Evolutionary conservation across 2,797 vertebrate species (phyloP).

Genomic region (Mormyrus proboscirostris): DNA sequence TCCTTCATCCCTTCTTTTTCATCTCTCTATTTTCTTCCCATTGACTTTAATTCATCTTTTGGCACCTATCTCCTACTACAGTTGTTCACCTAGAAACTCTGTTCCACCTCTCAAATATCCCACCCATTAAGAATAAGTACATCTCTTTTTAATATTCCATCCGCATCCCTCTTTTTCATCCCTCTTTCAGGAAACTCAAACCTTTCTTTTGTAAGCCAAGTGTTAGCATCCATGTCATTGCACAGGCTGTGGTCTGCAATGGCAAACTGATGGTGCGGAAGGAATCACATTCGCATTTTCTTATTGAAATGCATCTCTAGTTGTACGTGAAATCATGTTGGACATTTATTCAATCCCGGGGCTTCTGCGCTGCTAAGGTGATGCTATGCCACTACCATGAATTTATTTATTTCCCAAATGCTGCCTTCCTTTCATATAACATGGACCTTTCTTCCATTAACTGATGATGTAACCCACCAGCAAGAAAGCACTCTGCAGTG

Average conservation of each 20-base stretch:
- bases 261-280: neutral
- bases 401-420: neutral
- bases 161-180: neutral
- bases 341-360: neutral
- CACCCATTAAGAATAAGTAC: neutral
- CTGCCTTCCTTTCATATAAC: neutral
- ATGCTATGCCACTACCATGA: neutral
- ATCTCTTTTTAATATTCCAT: neutral
- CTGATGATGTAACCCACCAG: constrained; percentile 11
- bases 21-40: neutral
- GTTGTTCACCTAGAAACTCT: neutral
- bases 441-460: neutral
- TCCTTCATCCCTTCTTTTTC: neutral
- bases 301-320: neutral
- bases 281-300: neutral
- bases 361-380: neutral
- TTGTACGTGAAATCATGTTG: neutral
- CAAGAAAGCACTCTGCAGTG: neutral
- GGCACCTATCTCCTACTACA: neutral
- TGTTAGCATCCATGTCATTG: neutral
- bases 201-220: neutral
- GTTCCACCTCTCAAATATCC: neutral
- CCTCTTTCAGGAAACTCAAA: neutral
- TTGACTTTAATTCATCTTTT: neutral
- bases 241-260: neutral